Conservation (phyloP, 2,888 invertebrate genomes). For the Tetranychus piercei region DNA sequence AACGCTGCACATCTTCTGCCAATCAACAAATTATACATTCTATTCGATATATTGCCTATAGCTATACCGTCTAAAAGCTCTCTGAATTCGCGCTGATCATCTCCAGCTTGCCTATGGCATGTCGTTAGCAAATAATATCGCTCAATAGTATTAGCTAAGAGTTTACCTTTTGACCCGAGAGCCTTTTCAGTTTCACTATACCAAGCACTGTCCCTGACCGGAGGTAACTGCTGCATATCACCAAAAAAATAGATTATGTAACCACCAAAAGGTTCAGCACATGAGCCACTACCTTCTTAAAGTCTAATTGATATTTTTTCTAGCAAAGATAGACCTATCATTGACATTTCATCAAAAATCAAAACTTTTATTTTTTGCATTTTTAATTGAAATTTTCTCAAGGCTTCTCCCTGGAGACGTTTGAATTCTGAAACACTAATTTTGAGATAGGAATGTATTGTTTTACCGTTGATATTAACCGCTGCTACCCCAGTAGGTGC, state of each 20-base stretch:
- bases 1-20: neutral
- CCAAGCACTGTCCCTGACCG: neutral
- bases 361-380: neutral
- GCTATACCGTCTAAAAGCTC: neutral
- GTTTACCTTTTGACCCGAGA: fast-evolving
- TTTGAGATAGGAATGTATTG: neutral
- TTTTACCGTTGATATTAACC: neutral
- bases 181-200: neutral
- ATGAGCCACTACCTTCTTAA: neutral
- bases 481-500: conserved; percentile 3
- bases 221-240: neutral
- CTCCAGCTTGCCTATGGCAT: neutral
- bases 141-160: neutral
- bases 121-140: neutral
- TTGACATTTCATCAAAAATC: conserved; percentile 7
- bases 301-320: neutral
- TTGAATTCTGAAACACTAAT: fast-evolving
- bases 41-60: neutral
- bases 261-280: neutral
- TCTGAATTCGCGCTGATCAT: neutral
- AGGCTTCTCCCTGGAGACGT: neutral
- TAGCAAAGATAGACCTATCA: neutral
- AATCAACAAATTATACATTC: neutral
- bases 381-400: neutral
- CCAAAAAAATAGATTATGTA: neutral